Base-by-base conservation (phyloP, 2,113 vertebrate species). In the Mesocricetus auratus region DNA sequence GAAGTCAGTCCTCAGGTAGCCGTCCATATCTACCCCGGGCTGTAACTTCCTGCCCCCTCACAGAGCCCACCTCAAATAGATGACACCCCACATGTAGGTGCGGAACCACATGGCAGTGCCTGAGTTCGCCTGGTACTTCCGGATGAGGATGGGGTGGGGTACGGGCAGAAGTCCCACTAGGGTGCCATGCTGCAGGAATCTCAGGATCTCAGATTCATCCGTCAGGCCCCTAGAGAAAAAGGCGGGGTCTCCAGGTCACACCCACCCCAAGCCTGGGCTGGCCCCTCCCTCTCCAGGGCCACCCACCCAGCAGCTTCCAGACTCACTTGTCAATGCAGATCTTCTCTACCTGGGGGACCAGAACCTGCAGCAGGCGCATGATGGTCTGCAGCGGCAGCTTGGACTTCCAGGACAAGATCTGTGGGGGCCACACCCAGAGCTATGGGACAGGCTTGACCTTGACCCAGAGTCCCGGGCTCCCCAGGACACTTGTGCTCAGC, bases 101-200 rank as follows among this genome's bases (percentile, higher is more conserved):
- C 99, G 99, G 98, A 99, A 99, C 99, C 99, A 99, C 99, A 99
- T 99, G 97, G 99, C 99, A 0, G 99, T 99, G 97, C 99, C 99
- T 0, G 99, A 99, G 92, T 99, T 99, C 77, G 99, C 99, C 98
- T 99, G 99, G 98, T 99, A 99, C 98, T 99, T 99, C 96, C 99
- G 99, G 97, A 99, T 99, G 74, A 99, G 99, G 98, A 99, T 99
- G 95, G 99, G 99, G 97, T 99, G 99, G 93, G 99, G 99, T 45
- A 99, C 99, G 0, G 99, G 99, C 53, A 99, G 98, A 94, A 99
- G 98, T 33, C 99, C 99, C 98, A 99, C 99, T 97, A 99, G 98
- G 0, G 99, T 99, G 85, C 99, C 99, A 0, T 99, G 99, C 98
- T 99, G 99, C 94, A 99, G 98, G 97, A 99, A 99, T 95, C 99